Evolutionary conservation across 2,797 vertebrate genomes (phyloP).

Genomic region (Melanogrammus aeglefinus): DNA sequence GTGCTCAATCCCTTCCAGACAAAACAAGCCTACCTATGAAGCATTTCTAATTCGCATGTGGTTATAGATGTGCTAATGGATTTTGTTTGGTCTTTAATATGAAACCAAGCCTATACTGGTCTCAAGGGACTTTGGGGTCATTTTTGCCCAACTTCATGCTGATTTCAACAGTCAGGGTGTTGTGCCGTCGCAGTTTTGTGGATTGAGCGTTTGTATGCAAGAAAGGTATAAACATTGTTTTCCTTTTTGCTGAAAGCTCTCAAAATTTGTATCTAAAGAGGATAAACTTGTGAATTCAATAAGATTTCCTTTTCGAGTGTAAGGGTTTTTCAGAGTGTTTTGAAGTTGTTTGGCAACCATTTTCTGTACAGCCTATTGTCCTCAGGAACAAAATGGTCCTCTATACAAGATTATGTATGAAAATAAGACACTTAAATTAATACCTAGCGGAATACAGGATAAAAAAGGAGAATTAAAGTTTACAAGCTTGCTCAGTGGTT

Average conservation of each 20-base stretch:
- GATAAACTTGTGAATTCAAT: background rate
- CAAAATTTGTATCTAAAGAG: background rate
- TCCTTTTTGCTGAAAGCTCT: background rate
- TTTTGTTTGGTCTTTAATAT: background rate
- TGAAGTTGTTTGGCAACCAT: background rate
- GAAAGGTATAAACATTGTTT: background rate
- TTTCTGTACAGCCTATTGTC: background rate
- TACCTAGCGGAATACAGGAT: background rate
- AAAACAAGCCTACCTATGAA: background rate
- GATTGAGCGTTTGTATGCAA: background rate
- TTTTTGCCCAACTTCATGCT: background rate
- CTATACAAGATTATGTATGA: background rate
- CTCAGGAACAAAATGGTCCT: background rate
- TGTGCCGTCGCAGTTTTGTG: background rate
- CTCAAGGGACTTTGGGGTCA: background rate
- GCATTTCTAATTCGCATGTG: background rate
- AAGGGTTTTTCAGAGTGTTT: background rate
- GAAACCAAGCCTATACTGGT: background rate
- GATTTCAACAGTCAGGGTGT: background rate
- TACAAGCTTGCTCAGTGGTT: background rate
- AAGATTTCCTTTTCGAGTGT: background rate
- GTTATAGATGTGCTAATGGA: background rate
- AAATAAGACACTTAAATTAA: background rate
- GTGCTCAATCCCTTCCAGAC: background rate
- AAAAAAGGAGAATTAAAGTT: background rate